Conservation (phyloP, 2,113 vertebrate genomes). For the Dunckerocampus dactyliophorus region DNA sequence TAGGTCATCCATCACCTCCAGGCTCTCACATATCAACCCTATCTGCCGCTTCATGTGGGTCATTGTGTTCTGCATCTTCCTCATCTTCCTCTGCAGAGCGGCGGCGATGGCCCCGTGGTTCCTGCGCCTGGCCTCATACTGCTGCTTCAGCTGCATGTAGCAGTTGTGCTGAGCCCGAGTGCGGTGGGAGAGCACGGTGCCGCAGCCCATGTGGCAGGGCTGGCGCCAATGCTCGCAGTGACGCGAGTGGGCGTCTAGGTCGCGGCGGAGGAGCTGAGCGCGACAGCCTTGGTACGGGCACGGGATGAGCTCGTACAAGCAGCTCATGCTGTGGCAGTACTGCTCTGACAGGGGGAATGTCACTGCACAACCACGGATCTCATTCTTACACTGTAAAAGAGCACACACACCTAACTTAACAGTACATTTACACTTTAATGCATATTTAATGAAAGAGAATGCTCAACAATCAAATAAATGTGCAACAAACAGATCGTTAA, state of each 20-base stretch:
- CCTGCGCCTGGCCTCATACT: constrained; percentile 62
- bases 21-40: constrained; percentile 68
- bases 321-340: constrained; percentile 72
- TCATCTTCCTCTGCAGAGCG: constrained; percentile 69
- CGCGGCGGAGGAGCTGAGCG: constrained; percentile 65
- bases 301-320: constrained; percentile 66
- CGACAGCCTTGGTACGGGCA: constrained; percentile 78
- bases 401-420: not conserved
- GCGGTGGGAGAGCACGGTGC: constrained; percentile 60
- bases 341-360: constrained; percentile 73
- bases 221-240: constrained; percentile 70
- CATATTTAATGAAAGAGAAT: not conserved
- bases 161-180: constrained; percentile 74
- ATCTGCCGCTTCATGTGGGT: constrained; percentile 71
- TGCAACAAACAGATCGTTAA: too few species aligned
- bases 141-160: constrained; percentile 71
- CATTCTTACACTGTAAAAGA: constrained; percentile 75
- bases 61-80: constrained; percentile 72
- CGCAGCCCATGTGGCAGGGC: constrained; percentile 76
- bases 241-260: constrained; percentile 68
- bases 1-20: constrained; percentile 67
- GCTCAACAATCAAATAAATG: too few species aligned
- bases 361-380: constrained; percentile 72
- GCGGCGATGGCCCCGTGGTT: constrained; percentile 62
- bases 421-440: not conserved